phyloP scores from a whole-genome alignment of 2,113 vertebrate genomes.

The Cavia aperea region DNA sequence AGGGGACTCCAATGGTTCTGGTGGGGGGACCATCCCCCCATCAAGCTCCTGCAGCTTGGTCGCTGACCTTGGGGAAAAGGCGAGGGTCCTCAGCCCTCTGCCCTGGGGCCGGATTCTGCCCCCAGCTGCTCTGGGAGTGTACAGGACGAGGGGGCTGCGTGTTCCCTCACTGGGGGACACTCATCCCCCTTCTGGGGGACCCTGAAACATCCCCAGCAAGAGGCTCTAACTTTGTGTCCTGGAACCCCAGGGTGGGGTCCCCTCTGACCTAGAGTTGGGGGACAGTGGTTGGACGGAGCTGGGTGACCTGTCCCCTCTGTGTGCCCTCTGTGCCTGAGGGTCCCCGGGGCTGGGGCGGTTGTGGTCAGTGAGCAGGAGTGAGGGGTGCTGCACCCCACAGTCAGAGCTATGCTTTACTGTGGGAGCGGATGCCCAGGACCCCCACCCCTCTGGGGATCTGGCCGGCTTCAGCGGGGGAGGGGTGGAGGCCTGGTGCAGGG shows the following conservation, averaged over 20 bases:
- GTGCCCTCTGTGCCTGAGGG: background rate
- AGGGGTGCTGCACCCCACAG: background rate
- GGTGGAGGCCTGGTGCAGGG: background rate
- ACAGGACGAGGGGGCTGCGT: background rate
- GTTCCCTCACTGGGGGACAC: background rate
- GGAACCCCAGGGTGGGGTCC: background rate
- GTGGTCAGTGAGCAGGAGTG: slow-evolving; percentile 35
- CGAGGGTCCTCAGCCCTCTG: background rate
- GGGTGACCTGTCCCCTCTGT: background rate
- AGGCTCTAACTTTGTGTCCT: slow-evolving; percentile 29
- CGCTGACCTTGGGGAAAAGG: background rate
- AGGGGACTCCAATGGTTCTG: background rate
- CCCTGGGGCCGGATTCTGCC: background rate
- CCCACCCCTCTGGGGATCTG: background rate
- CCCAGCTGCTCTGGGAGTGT: slow-evolving; percentile 24
- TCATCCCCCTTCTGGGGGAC: background rate
- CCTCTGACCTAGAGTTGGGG: slow-evolving; percentile 30
- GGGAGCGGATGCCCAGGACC: slow-evolving; percentile 39
- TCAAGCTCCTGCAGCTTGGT: background rate
- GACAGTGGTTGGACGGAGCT: background rate
- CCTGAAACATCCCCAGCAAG: slow-evolving; percentile 6
- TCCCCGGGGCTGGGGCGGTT: slow-evolving; percentile 9
- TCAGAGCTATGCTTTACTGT: slow-evolving; percentile 53
- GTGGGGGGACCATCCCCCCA: background rate
- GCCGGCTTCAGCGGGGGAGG: slow-evolving; percentile 15